phyloP scores from a whole-genome alignment of 1,140 invertebrate genomes.

The Habropoda laboriosa region DNA sequence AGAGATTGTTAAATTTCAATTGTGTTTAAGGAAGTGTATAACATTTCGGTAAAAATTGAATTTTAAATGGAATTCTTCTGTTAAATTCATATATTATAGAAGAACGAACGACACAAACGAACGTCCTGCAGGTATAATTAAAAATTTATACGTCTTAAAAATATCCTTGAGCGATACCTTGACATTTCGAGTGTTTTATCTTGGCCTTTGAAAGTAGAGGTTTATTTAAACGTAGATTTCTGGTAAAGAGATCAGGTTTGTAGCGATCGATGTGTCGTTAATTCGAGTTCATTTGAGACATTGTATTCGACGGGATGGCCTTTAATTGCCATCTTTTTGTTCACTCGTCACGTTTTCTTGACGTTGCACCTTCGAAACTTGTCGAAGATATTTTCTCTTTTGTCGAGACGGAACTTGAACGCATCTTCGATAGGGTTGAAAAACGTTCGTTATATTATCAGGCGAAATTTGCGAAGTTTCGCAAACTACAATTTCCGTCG shows the following conservation, averaged over 20 bases:
- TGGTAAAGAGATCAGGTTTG: background rate
- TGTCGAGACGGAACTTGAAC: background rate
- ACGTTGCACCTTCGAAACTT: background rate
- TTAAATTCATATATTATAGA: too few species aligned
- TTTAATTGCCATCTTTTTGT: background rate
- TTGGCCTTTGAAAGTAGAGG: background rate
- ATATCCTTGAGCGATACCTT: background rate
- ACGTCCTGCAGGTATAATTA: background rate
- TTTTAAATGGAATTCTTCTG: too few species aligned
- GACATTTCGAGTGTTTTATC: background rate
- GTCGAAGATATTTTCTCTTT: background rate
- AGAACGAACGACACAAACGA: background rate
- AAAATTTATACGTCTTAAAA: background rate
- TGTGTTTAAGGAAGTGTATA: too few species aligned
- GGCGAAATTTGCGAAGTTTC: background rate
- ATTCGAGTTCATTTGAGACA: background rate
- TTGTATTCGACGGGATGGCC: conserved; percentile 1
- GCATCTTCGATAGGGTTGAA: background rate
- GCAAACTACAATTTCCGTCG: conserved; percentile 25
- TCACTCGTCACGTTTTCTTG: conserved; percentile 6
- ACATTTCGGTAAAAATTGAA: too few species aligned
- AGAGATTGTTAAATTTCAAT: too few species aligned
- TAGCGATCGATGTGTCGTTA: background rate
- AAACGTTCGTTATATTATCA: accelerated
- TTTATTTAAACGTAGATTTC: background rate